phyloP scores from a whole-genome alignment of 2,888 invertebrate genomes.

The Stenodera caucasica region DNA sequence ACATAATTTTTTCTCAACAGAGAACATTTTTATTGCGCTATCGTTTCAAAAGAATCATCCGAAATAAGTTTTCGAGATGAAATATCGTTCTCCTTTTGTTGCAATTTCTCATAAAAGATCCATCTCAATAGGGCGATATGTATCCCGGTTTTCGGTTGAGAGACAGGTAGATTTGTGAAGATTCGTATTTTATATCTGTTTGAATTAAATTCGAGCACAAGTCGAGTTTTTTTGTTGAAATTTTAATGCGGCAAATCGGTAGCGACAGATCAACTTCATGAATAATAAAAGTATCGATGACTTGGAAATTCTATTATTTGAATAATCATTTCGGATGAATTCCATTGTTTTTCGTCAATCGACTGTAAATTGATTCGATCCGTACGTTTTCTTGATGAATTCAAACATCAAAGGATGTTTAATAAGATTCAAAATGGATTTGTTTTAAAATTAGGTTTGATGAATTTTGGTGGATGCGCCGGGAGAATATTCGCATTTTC shows the following conservation, averaged over 20 bases:
- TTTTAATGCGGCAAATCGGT: too few species aligned
- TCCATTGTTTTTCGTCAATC: background rate
- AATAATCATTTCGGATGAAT: background rate
- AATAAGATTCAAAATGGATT: too few species aligned
- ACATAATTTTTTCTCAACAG: too few species aligned
- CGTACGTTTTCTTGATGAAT: background rate
- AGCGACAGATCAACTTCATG: background rate
- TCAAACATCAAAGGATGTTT: too few species aligned
- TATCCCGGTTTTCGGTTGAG: too few species aligned
- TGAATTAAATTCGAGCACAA: too few species aligned
- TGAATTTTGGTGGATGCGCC: background rate
- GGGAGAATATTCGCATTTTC: background rate
- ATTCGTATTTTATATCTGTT: too few species aligned
- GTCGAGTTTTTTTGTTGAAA: too few species aligned
- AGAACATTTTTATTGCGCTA: background rate
- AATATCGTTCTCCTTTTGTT: constrained; percentile 1
- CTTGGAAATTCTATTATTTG: background rate
- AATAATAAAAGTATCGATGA: background rate
- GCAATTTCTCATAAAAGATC: constrained; percentile 9
- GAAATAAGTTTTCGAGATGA: background rate
- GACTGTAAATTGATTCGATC: background rate
- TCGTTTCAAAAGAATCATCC: background rate
- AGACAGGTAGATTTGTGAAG: too few species aligned
- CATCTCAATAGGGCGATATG: background rate
- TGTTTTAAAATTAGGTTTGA: too few species aligned